Evolutionary conservation across 2,888 invertebrate species (phyloP).

Genomic region (Augiades crinisus): DNA sequence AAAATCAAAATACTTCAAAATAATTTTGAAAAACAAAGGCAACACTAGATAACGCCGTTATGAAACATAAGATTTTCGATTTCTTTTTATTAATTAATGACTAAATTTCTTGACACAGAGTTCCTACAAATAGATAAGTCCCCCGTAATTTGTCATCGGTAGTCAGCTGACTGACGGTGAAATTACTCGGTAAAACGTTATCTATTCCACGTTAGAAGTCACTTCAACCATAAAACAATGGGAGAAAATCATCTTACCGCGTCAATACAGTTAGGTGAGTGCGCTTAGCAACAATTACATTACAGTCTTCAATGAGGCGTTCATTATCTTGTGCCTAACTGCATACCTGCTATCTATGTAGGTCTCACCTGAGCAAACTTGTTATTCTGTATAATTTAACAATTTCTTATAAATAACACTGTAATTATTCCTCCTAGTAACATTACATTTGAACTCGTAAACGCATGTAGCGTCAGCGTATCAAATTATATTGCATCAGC

Average conservation of each 20-base stretch:
- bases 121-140: background rate
- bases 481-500: constrained; percentile 18
- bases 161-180: background rate
- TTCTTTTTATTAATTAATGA: too few species aligned
- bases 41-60: too few species aligned
- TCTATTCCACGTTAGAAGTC: constrained; percentile 1
- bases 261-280: constrained; percentile 9
- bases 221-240: constrained; percentile 18
- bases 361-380: constrained; percentile 50
- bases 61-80: too few species aligned
- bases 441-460: background rate
- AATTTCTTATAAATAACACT: constrained; percentile 10
- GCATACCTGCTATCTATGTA: constrained; percentile 36
- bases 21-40: too few species aligned
- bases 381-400: constrained; percentile 12
- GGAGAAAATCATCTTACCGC: constrained; percentile 12
- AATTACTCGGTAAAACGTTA: constrained; percentile 2
- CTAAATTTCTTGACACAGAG: background rate
- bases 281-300: constrained; percentile 12
- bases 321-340: constrained; percentile 3
- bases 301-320: constrained; percentile 5
- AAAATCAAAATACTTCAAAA: too few species aligned
- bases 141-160: background rate
- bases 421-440: background rate
- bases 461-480: constrained; percentile 14